A percentile compares a stretch with the other conserved stretches of the same genome.
phyloP scores from a whole-genome alignment of 2,797 vertebrate genomes.

The Heliangelus exortis region DNA sequence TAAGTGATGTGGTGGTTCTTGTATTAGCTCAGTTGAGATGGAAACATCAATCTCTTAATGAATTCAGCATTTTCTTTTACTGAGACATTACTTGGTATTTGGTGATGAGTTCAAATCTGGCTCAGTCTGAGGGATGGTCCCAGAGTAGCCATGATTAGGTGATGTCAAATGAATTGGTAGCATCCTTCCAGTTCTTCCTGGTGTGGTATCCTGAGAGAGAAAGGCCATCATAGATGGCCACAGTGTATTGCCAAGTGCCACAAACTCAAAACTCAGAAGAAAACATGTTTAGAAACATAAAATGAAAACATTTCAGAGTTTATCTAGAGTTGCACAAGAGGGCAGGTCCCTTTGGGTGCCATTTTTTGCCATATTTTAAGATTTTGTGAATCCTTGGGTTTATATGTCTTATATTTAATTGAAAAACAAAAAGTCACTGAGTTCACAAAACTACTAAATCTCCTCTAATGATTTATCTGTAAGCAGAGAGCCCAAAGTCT shows the following conservation, averaged over 20 bases:
- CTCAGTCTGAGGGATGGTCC: not conserved
- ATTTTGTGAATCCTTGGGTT: not conserved
- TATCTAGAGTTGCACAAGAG: not conserved
- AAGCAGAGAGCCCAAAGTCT: not conserved
- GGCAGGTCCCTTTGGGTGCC: not conserved
- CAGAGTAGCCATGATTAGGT: not conserved
- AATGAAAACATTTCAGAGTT: not conserved
- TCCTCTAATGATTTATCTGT: not conserved
- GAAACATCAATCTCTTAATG: not conserved
- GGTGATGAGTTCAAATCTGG: not conserved
- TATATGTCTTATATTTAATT: not conserved
- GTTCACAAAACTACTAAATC: not conserved
- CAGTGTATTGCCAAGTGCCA: not conserved
- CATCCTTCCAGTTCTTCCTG: not conserved
- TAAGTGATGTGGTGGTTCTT: not conserved
- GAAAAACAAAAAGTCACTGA: not conserved
- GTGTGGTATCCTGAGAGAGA: not conserved
- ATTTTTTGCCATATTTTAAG: not conserved
- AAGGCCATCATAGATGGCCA: not conserved
- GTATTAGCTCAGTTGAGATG: not conserved
- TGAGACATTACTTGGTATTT: not conserved
- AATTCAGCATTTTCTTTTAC: not conserved
- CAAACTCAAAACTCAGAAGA: not conserved
- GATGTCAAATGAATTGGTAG: not conserved
- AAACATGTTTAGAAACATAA: not conserved